Conservation (phyloP, 1,140 invertebrate species). For the Psilanteris sp. region DNA sequence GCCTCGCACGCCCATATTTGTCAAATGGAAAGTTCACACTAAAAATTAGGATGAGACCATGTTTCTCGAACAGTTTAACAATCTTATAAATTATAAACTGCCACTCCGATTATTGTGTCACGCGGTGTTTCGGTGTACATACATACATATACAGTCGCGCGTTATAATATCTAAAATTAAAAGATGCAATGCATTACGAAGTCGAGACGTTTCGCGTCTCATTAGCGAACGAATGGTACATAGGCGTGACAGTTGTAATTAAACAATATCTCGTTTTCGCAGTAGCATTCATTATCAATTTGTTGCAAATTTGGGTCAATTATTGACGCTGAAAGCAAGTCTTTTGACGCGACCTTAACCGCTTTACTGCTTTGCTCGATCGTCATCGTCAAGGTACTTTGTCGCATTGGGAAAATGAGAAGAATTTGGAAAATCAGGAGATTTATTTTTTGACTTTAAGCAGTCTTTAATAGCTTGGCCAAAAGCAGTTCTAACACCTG, state of each 20-base stretch:
- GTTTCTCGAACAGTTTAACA: slow-evolving; percentile 46
- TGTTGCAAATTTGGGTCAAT: slow-evolving; percentile 18
- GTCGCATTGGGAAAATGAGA: slow-evolving; percentile 76
- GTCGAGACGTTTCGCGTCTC: not conserved
- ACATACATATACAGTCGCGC: slow-evolving; percentile 35
- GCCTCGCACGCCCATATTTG: slow-evolving; percentile 11
- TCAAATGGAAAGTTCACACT: slow-evolving; percentile 34
- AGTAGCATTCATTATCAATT: slow-evolving; percentile 23
- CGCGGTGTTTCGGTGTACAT: slow-evolving; percentile 20
- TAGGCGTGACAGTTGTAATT: slow-evolving; percentile 1
- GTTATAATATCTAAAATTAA: slow-evolving; percentile 35
- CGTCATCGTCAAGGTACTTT: slow-evolving; percentile 73
- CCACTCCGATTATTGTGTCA: slow-evolving; percentile 23
- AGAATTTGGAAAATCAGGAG: slow-evolving; percentile 75
- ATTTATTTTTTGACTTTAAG: slow-evolving; percentile 69
- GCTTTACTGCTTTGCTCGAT: slow-evolving; percentile 68
- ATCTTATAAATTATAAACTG: slow-evolving; percentile 51
- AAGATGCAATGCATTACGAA: slow-evolving; percentile 11
- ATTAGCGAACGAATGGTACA: too few relatives aligned
- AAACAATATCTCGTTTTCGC: slow-evolving; percentile 26
- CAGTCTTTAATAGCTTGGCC: slow-evolving; percentile 77
- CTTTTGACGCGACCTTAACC: too few relatives aligned
- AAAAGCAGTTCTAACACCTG: slow-evolving; percentile 75
- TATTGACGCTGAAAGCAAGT: too few relatives aligned
- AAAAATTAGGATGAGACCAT: slow-evolving; percentile 24